Conservation (phyloP, 2,888 invertebrate genomes). For the Mycogona germanica region DNA sequence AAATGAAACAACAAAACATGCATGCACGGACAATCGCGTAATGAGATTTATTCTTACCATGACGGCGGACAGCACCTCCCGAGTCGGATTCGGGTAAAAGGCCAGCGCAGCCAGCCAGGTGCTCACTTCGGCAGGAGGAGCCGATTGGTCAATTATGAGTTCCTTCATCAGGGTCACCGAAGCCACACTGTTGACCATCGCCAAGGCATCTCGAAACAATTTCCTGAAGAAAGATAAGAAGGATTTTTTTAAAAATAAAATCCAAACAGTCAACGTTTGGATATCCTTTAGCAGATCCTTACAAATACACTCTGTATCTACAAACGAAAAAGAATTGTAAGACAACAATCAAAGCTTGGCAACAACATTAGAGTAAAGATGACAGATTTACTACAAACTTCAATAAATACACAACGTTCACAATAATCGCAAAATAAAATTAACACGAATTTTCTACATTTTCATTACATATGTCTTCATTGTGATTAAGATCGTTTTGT, state of each 20-base stretch:
- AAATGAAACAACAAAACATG: constrained; percentile 27
- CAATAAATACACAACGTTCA: too few relatives aligned
- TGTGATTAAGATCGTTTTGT: too few relatives aligned
- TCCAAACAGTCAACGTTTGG: too few relatives aligned
- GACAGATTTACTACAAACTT: too few relatives aligned
- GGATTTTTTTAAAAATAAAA: neutral
- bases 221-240: constrained; percentile 41
- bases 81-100: constrained; percentile 46
- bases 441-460: too few relatives aligned
- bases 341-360: too few relatives aligned
- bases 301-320: too few relatives aligned
- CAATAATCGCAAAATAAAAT: too few relatives aligned
- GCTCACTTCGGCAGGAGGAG: constrained; percentile 50
- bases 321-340: too few relatives aligned
- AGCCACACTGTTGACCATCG: constrained; percentile 70
- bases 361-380: too few relatives aligned
- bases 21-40: neutral
- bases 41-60: constrained; percentile 29
- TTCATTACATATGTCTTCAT: too few relatives aligned
- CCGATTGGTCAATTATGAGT: constrained; percentile 50
- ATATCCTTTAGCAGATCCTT: too few relatives aligned
- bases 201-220: constrained; percentile 69
- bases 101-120: constrained; percentile 80
- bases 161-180: constrained; percentile 73
- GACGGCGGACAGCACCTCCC: constrained; percentile 35